Evolutionary conservation across 2,888 invertebrate species (phyloP), one percentile per base, ranked within the genome.

Genomic region (Lagria hirta): DNA sequence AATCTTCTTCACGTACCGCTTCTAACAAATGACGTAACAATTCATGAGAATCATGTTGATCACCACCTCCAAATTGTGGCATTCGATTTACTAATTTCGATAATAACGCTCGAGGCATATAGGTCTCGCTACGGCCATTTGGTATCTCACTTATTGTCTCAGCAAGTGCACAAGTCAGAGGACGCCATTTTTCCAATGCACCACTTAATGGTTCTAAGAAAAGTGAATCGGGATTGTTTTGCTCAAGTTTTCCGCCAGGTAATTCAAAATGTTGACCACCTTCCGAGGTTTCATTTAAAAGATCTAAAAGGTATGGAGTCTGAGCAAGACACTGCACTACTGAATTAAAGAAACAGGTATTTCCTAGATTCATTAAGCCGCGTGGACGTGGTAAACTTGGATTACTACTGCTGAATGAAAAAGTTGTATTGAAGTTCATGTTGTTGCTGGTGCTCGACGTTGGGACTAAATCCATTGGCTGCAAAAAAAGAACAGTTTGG

Each of bases 41-140:
- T 70, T 99, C 98, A 63, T 99, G 98, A 0, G 97, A 85, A 69
- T 99, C 98, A 64, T 99, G 98, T 65, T 99, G 97, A 59, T 94
- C 90, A 2, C 88, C 93, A 5, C 94, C 94, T 34, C 88, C 86
- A 69, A 96, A 97, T 67, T 94, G 87, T 0, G 89, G 87, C 64
- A 83, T 76, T 55, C 84, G 83, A 53, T 72, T 75, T 42, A 81
- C 82, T 12, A 88, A 73, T 43, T 79, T 79, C 1, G 76, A 75
- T 15, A 86, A 75, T 28, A 88, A 72, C 61, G 79, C 78, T 13
- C 77, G 69, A 0, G 88, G 88, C 12, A 75, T 81, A 53, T 78
- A 82, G 11, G 84, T 81, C 7, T 82, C 80, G 2, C 75, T 72
- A 51, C 80, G 76, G 5, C 82, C 83, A 74, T 69, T 57, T 68